Conservation (phyloP, 2,888 invertebrate genomes). For the Drosophila pullipes region DNA sequence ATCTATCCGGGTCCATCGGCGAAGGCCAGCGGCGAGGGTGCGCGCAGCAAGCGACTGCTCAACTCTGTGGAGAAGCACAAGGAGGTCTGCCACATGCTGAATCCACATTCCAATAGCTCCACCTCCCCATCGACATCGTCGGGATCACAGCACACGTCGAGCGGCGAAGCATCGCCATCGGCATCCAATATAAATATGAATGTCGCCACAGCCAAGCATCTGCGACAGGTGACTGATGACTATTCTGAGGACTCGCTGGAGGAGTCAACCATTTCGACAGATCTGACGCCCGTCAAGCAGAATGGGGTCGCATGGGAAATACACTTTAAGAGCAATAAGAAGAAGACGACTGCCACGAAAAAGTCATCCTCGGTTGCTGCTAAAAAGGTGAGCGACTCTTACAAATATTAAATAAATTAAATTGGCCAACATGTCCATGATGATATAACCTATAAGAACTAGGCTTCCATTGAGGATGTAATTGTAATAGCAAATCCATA, state of each 20-base stretch:
- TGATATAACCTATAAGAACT: no score
- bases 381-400: conserved; percentile 46
- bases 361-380: conserved; percentile 36
- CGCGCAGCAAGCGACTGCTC: conserved; percentile 69
- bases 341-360: conserved; percentile 50
- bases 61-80: conserved; percentile 91
- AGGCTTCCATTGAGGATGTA: not conserved
- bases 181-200: conserved; percentile 70
- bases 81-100: conserved; percentile 89
- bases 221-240: conserved; percentile 86
- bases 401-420: not conserved
- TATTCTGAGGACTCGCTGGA: conserved; percentile 95
- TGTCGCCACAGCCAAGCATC: conserved; percentile 75
- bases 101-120: conserved; percentile 77
- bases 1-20: conserved; percentile 87
- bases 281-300: conserved; percentile 89
- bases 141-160: conserved; percentile 67
- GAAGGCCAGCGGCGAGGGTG: conserved; percentile 49
- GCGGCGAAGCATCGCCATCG: conserved; percentile 71
- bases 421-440: not conserved
- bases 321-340: conserved; percentile 88
- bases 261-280: conserved; percentile 86
- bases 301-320: conserved; percentile 96
- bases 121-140: conserved; percentile 75
- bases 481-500: not conserved